phyloP scores from a whole-genome alignment of 2,113 vertebrate species.

The Colistium nudipinnis region DNA sequence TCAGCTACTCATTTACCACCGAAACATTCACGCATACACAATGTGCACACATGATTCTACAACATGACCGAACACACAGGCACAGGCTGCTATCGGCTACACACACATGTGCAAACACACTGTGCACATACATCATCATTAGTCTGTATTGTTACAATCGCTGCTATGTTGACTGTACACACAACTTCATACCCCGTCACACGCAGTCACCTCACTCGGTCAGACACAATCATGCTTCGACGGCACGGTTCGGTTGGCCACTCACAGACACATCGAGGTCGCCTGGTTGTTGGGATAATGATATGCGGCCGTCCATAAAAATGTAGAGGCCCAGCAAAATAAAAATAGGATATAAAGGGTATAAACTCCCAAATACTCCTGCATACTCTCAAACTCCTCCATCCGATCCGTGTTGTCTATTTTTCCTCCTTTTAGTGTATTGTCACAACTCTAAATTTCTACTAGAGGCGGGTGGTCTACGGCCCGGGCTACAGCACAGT shows the following conservation, averaged over 20 bases:
- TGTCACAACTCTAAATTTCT: no score
- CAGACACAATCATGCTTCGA: conserved; percentile 13
- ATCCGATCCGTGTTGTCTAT: no score
- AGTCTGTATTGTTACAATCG: conserved; percentile 52
- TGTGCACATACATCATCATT: conserved; percentile 60
- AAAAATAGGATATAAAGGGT: no score
- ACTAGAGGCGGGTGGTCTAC: no score
- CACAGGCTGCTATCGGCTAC: conserved; percentile 18
- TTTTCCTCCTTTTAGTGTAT: no score
- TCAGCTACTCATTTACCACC: conserved; percentile 59
- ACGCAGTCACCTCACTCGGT: conserved; percentile 44
- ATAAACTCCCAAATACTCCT: no score
- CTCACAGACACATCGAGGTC: not conserved
- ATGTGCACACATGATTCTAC: conserved; percentile 14
- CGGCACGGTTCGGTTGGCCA: not conserved
- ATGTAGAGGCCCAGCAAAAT: no score
- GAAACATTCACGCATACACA: conserved; percentile 20
- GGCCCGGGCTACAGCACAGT: no score
- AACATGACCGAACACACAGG: conserved; percentile 29
- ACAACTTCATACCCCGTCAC: conserved; percentile 20
- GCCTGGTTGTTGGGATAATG: not conserved
- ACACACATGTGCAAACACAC: conserved; percentile 48
- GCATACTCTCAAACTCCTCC: no score
- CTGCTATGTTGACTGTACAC: conserved; percentile 53
- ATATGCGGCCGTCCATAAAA: no score